These are phyloP conservation scores for Mustelus asterias DNA, from an alignment of 2,113 vertebrate species.

Conservation along the genomic window DNA sequence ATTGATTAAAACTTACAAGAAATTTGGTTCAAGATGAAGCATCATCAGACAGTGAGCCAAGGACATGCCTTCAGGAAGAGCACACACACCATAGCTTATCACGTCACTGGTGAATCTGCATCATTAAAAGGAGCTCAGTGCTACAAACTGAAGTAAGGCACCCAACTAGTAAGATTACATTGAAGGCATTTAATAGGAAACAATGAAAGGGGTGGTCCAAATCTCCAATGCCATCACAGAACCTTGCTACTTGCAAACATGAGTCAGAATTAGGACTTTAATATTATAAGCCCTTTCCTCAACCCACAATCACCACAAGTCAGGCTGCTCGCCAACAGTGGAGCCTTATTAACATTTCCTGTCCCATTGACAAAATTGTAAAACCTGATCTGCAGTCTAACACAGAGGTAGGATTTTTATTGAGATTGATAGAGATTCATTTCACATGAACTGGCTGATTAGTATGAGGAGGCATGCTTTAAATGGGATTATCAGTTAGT, in stretches of 20 bases:
- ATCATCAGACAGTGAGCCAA: neutral
- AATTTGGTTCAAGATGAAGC: neutral
- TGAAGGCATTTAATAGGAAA: neutral
- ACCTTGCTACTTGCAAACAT: neutral
- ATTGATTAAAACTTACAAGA: neutral
- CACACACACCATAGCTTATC: neutral
- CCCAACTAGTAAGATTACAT: neutral
- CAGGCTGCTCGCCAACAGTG: neutral
- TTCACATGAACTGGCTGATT: neutral
- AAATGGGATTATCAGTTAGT: neutral
- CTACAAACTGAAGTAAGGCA: neutral
- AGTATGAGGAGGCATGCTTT: neutral
- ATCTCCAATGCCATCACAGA: neutral
- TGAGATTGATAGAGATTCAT: neutral
- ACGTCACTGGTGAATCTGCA: neutral
- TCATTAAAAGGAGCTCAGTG: neutral
- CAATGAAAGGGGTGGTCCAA: neutral
- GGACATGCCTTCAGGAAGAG: neutral
- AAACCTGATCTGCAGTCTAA: neutral
- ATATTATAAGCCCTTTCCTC: neutral
- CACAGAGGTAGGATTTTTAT: neutral
- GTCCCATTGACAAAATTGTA: neutral
- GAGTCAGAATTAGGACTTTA: neutral
- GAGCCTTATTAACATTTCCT: neutral
- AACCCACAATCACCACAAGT: neutral